Base-by-base conservation (phyloP, 2,797 vertebrate species). In the Alosa sapidissima region DNA sequence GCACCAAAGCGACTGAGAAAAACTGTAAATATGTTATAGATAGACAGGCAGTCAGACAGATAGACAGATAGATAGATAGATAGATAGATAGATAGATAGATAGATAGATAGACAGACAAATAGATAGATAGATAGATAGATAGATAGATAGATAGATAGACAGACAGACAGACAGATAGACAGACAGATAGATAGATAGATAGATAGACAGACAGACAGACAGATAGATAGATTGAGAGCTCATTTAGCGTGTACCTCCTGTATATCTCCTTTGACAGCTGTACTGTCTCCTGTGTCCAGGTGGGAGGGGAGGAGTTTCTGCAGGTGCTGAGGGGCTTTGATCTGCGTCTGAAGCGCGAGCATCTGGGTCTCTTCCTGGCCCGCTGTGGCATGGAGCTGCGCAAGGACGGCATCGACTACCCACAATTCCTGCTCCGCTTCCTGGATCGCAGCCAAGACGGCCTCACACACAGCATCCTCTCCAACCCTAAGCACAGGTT, bases 291-390 rank as follows among this genome's bases (percentile, higher is more conserved):
- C 24, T 45, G 0, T 85, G n/a, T 65, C 28, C 81, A 92, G 90
- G 85, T 90, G 85, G 85, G 87, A 58, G 87, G 87, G 24, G 87
- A 89, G 24, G 83, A 83, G 81, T 93, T 93, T 45, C 81, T 93
- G 62, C 83, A 86, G 82, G 87, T 91, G 19, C 58, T 92, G 45
- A 86, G 81, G 41, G 91, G 33, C 47, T 91, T 92, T 86, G 89
- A 87, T 78, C 87, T 93, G 1, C 58, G 88, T 16, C 78, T 91
- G 41, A 91, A 88, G 89, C 84, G 81, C 62, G 88, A 91, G 16
- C 88, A 91, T 60, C 89, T 93, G 81, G 85, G 87, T 9, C 51
- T 88, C 54, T 93, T 94, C 86, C 78, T 90, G 45, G 91, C 90
- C 75, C 88, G 89, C 41, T 92, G 89, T 86, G 83, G 89, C 6